A percentile compares a stretch with the other conserved stretches of the same genome.
These are phyloP conservation scores for Pammene fasciana DNA, from an alignment of 2,888 invertebrate species.

Conservation along the genomic window DNA sequence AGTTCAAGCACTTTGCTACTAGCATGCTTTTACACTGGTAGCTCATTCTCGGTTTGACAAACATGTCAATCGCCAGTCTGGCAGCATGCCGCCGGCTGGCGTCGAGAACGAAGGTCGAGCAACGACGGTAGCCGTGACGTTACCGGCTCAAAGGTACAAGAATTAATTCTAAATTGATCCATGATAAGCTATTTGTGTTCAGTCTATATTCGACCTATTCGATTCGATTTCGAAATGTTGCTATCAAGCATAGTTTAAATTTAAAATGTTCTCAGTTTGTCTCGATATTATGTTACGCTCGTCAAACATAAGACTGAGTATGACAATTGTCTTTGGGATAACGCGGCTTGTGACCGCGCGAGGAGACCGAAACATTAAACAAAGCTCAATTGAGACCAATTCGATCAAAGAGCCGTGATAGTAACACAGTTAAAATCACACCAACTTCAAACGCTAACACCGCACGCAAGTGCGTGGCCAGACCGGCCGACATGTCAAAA, in stretches of 20 bases:
- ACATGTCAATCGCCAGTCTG: conserved; percentile 46
- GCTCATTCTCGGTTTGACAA: conserved; percentile 28
- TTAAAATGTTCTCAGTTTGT: too few relatives aligned
- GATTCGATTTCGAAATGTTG: too few relatives aligned
- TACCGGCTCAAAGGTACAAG: conserved; percentile 38
- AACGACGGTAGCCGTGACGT: conserved; percentile 44
- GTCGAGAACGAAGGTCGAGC: conserved; percentile 28
- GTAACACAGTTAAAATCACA: conserved; percentile 40
- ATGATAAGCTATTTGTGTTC: conserved; percentile 1
- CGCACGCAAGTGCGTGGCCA: conserved; percentile 46
- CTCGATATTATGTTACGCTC: background rate
- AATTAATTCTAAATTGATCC: conserved; percentile 27
- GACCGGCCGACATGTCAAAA: conserved; percentile 43
- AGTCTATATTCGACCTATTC: background rate
- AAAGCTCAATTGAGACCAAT: conserved; percentile 10
- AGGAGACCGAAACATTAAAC: background rate
- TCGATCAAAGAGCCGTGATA: conserved; percentile 9
- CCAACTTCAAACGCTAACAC: conserved; percentile 46
- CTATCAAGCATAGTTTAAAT: too few relatives aligned
- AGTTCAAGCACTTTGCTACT: background rate
- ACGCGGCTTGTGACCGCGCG: background rate
- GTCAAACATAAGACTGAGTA: background rate
- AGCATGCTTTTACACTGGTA: background rate
- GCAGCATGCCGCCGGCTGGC: conserved; percentile 45
- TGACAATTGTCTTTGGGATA: too few relatives aligned